Percentiles rank a stretch among this genome's conserved stretches.
These are phyloP conservation scores for Leptinotarsa undecemlineata DNA, from an alignment of 1,140 invertebrate species.

Conservation along the genomic window DNA sequence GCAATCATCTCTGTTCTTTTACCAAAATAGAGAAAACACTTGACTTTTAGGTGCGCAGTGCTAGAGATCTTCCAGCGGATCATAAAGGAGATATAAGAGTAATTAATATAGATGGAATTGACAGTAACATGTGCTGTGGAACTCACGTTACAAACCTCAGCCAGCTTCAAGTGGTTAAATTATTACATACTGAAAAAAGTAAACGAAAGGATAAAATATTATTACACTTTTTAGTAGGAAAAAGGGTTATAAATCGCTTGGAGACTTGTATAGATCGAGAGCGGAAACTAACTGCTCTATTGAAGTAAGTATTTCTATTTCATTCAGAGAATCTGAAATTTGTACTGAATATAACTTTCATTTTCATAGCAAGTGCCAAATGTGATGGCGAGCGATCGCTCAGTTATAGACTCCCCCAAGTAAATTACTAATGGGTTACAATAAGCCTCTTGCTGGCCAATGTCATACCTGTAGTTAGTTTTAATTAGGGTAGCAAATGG, in stretches of 20 bases:
- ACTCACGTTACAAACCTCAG: slow-evolving; percentile 80
- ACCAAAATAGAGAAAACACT: background rate
- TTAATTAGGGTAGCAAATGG: too few species aligned
- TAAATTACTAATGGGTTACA: too few species aligned
- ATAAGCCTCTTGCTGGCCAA: too few species aligned
- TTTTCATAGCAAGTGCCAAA: too few species aligned
- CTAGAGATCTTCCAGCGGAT: slow-evolving; percentile 75
- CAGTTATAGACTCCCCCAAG: too few species aligned
- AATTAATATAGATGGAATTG: slow-evolving; percentile 71
- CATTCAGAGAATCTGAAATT: background rate
- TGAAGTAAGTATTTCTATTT: slow-evolving; percentile 63
- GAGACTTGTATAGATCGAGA: slow-evolving; percentile 67
- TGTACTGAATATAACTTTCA: too few species aligned
- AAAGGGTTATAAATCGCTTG: slow-evolving; percentile 66
- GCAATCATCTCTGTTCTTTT: too few species aligned
- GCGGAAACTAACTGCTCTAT: slow-evolving; percentile 65
- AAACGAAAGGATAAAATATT: slow-evolving; percentile 72
- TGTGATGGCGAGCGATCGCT: too few species aligned
- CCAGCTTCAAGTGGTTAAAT: slow-evolving; percentile 79
- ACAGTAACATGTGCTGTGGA: slow-evolving; percentile 84
- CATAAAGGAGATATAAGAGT: slow-evolving; percentile 73
- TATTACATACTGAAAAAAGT: slow-evolving; percentile 70
- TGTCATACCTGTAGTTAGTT: too few species aligned
- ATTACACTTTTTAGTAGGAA: slow-evolving; percentile 72
- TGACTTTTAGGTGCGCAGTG: slow-evolving; percentile 41